Evolutionary conservation across 2,888 invertebrate genomes (phyloP), one percentile per base, ranked within the genome.

Genomic region (Cephus nigrinus): DNA sequence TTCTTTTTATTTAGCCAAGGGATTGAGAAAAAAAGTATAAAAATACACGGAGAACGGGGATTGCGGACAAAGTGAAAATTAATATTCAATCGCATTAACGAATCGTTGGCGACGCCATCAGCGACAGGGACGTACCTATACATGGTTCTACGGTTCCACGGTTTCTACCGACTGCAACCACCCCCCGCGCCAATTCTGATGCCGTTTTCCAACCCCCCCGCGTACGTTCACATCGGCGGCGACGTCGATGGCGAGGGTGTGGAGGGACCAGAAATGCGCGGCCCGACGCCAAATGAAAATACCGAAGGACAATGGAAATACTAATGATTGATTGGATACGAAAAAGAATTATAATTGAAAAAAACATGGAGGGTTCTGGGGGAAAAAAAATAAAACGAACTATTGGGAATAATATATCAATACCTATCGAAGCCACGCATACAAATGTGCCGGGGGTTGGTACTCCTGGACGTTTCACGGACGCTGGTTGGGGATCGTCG

Each of bases 291-390:
- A 90, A 91, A 91, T 91, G 91, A 91, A 91, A 91, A 91, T 91
- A 90, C 90, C 90, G 90, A 90, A 91, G 90, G 90, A 91, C 91
- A 91, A 91, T 91, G 91, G 91, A 90, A 91, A 91, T 91, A 91
- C 90, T 91, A 91, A 91, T 91, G 91, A 91, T 91, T 91, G 91
- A 91, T 91, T 91, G 91, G 91, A 91, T 90, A 91, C 91, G 90
- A 91, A 91, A 91, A 91, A 90, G 90, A 91, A 91, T 91, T 91
- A 91, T 91, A 91, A 91, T 91, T 90, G 90, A 91, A 91, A 91
- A 91, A 90, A 91, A 90, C 89, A 88, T 88, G 86, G 88, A 86
- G 84, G 74, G 55, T 55, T 55, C 55, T 73, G 74, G 73, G 81
- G 73, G 75, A 81, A 82, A 84, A 86, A 86, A 82, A 87, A 84